Conservation (phyloP, 2,113 vertebrate genomes). For the Rhynchopsitta pachyrhyncha region DNA sequence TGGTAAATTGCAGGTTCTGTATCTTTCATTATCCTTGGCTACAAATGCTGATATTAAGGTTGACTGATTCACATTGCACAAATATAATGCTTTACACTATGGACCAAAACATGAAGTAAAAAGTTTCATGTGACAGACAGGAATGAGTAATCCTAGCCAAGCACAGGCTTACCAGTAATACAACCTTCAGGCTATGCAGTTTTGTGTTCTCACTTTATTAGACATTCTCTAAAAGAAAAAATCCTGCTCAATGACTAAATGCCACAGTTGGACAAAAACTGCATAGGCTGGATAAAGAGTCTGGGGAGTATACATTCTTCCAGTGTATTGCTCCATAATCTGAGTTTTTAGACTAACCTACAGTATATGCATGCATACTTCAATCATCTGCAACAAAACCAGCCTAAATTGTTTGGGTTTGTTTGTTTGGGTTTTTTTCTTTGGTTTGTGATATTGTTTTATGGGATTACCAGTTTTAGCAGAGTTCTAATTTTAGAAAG, state of each 20-base stretch:
- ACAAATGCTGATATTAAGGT: background rate
- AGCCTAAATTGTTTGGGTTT: background rate
- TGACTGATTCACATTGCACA: background rate
- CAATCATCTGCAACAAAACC: background rate
- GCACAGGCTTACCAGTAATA: background rate
- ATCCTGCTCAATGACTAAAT: background rate
- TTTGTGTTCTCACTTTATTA: background rate
- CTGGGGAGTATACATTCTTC: background rate
- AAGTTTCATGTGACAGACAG: background rate
- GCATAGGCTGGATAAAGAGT: background rate
- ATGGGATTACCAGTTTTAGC: background rate
- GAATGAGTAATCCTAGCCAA: background rate
- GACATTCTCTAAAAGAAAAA: background rate
- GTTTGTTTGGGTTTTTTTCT: background rate
- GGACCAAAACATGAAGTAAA: background rate
- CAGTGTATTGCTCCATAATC: background rate
- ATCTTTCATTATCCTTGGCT: background rate
- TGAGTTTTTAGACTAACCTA: background rate
- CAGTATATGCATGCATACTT: background rate
- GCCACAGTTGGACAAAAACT: accelerated
- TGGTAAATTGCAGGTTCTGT: background rate
- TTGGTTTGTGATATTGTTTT: background rate
- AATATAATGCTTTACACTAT: background rate
- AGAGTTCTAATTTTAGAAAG: background rate
- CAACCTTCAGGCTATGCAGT: background rate